Evolutionary conservation across 1,140 invertebrate genomes (phyloP).

Genomic region (Aphelenchoides besseyi): DNA sequence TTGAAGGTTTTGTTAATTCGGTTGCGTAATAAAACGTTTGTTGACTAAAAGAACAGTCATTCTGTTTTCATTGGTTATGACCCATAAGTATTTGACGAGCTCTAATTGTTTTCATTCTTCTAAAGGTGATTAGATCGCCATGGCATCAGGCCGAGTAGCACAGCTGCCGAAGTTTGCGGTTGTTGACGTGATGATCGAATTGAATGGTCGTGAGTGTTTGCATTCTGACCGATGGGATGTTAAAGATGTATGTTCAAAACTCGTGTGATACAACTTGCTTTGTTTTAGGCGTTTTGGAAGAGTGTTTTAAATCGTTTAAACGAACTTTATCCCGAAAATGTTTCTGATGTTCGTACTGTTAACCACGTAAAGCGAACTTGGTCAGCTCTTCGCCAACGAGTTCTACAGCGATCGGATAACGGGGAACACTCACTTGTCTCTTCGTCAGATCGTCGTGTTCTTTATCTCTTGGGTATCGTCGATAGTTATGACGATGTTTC

Average conservation of each 20-base stretch:
- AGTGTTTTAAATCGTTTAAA: neutral
- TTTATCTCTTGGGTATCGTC: neutral
- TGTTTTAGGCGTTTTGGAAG: slow-evolving; percentile 10
- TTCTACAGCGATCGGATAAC: slow-evolving; percentile 1
- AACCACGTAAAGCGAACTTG: slow-evolving; percentile 19
- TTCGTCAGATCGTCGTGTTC: slow-evolving; percentile 2
- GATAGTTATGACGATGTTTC: slow-evolving; percentile 12
- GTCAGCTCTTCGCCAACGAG: slow-evolving; percentile 8
- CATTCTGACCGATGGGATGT: neutral
- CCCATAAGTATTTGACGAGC: neutral
- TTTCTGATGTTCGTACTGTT: slow-evolving; percentile 11
- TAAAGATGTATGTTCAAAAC: neutral
- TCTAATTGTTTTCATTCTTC: neutral
- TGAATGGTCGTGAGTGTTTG: slow-evolving; percentile 14
- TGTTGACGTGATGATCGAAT: slow-evolving; percentile 22
- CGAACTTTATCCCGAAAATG: slow-evolving; percentile 18
- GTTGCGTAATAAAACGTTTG: neutral
- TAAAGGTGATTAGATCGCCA: neutral
- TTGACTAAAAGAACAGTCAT: neutral
- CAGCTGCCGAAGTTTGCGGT: slow-evolving; percentile 22
- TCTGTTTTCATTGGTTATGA: neutral
- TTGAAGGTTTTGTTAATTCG: neutral
- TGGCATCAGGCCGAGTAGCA: neutral
- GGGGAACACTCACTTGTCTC: neutral
- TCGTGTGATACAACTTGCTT: neutral